Base-by-base conservation (phyloP, 2,113 vertebrate genomes). In the Callipepla californica region DNA sequence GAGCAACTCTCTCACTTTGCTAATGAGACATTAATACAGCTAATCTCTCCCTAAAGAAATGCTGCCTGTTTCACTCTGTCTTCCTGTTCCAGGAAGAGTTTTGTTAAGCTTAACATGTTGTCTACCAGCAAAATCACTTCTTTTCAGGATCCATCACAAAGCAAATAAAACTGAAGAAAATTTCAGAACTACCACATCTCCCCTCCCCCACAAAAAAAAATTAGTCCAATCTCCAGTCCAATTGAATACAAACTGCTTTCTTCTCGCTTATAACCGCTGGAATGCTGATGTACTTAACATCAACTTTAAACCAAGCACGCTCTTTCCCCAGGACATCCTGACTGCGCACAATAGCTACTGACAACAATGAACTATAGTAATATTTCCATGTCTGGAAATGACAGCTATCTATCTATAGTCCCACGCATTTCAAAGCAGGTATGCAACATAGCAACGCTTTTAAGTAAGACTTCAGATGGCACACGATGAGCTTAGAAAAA, bases 321-420 rank as follows among this genome's bases (percentile, higher is more conserved):
- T 97, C 95, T 97, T 98, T 98, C 97, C 98, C 98, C 99, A 99
- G 99, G 99, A 99, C 99, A 99, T 99, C 99, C 99, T 99, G 99
- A 97, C 98, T 98, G 97, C 96, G 97, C 97, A 98, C 98, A 99
- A 99, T 99, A 98, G 98, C 96, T 96, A 95, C 97, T 97, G 97
- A 98, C 96, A 98, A 98, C 98, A 98, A 98, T 97, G 95, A 96
- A 92, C 94, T 93, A 66, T 90, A 97, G 97, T 96, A 95, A 97
- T 97, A 97, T 95, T 98, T 98, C 98, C 97, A 96, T 98, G 97
- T 96, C 97, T 98, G 98, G 97, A 98, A 98, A 97, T 96, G 97
- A 96, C 93, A 97, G 92, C 97, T 97, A 97, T 84, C 97, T 98
- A 97, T 97, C 97, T 98, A 97, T 97, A 97, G 96, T 86, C 66